These are phyloP conservation scores for Caenorhabditis elegans DNA, from an alignment of 1,140 invertebrate species.

Conservation along the genomic window DNA sequence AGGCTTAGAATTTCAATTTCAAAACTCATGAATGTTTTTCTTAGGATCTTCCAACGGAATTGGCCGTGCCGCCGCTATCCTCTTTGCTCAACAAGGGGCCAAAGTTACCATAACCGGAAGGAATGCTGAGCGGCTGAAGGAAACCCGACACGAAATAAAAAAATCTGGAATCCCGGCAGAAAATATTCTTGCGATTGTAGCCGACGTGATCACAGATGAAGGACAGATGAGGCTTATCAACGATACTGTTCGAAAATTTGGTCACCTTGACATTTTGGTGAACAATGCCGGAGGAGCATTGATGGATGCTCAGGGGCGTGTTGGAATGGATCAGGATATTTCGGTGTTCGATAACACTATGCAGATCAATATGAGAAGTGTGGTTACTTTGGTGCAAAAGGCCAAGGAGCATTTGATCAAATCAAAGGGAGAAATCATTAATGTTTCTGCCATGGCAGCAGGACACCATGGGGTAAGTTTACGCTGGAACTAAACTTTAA, in stretches of 20 bases:
- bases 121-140: conserved; percentile 69
- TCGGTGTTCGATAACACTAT: background rate
- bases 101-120: conserved; percentile 75
- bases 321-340: background rate
- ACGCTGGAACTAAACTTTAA: too few species aligned
- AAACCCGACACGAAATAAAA: background rate
- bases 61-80: conserved; percentile 77
- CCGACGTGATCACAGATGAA: conserved; percentile 34
- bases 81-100: conserved; percentile 76
- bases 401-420: conserved; percentile 45
- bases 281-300: too few species aligned
- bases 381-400: conserved; percentile 39
- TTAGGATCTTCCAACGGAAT: conserved; percentile 81
- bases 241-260: conserved; percentile 53
- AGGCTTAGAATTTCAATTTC: too few species aligned
- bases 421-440: conserved; percentile 55
- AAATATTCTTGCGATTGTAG: conserved; percentile 26
- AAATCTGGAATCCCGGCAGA: conserved; percentile 13
- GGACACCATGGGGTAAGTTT: background rate
- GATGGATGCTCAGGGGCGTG: background rate
- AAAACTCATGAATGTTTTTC: too few species aligned
- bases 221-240: conserved; percentile 40
- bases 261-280: conserved; percentile 51
- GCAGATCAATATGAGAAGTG: conserved; percentile 22
- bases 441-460: conserved; percentile 39